A percentile compares a stretch with the other conserved stretches of the same genome.
Conservation (phyloP, 2,797 vertebrate species). For the Acrossocheilus wenchowensis region DNA sequence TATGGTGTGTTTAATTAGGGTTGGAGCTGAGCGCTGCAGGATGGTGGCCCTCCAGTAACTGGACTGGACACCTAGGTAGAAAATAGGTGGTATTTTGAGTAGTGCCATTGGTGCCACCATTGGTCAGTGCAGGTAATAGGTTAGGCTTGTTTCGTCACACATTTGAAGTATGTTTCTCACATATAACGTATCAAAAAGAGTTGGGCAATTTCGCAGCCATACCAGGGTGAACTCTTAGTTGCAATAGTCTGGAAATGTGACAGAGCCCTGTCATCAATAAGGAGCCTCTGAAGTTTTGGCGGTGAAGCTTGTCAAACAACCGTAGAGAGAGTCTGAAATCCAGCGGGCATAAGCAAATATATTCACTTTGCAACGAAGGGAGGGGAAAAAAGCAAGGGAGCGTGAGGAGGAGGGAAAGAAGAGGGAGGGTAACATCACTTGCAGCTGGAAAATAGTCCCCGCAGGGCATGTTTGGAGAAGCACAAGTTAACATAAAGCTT, state of each 20-base stretch:
- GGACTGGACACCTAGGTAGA: neutral
- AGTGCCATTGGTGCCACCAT: neutral
- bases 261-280: constrained; percentile 3
- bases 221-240: neutral
- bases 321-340: constrained; percentile 71
- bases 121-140: neutral
- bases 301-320: constrained; percentile 67
- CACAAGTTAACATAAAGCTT: constrained; percentile 73
- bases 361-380: constrained; percentile 66
- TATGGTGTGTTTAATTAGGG: constrained; percentile 21
- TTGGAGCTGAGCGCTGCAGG: neutral
- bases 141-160: neutral
- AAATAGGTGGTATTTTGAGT: neutral
- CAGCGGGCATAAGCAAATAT: constrained; percentile 74
- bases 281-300: constrained; percentile 44
- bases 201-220: too few species aligned
- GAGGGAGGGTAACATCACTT: constrained; percentile 60
- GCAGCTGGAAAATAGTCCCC: constrained; percentile 69
- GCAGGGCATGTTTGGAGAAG: constrained; percentile 77
- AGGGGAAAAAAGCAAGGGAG: constrained; percentile 53
- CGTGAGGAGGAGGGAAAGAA: constrained; percentile 44
- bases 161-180: neutral
- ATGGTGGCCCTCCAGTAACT: neutral
- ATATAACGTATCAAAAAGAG: neutral
- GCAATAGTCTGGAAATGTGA: neutral